Percentiles rank a stretch among this genome's conserved stretches.
Conservation (phyloP, 2,113 vertebrate genomes). For the Ailurus styani region DNA sequence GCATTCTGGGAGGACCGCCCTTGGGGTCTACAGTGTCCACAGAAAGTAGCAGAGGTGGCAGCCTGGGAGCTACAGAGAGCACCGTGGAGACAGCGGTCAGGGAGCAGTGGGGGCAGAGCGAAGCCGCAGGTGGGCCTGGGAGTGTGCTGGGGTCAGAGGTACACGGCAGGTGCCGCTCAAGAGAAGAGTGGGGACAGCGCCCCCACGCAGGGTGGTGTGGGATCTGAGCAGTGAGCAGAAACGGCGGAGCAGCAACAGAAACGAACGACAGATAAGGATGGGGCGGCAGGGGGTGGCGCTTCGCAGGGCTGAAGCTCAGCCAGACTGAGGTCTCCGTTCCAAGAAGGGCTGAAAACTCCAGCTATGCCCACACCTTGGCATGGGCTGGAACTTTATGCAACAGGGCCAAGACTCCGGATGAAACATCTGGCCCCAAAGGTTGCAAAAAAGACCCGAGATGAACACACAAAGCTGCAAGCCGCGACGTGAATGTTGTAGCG, state of each 20-base stretch:
- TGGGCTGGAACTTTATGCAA: no score
- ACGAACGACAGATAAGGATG: accelerated
- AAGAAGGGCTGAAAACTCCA: background rate
- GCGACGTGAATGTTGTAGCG: accelerated
- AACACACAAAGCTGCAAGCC: background rate
- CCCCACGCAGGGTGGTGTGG: background rate
- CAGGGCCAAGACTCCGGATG: background rate
- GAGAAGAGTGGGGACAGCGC: background rate
- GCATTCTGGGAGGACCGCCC: background rate
- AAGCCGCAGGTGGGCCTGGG: background rate
- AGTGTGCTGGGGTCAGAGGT: accelerated
- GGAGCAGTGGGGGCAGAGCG: no score
- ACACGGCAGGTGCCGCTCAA: accelerated
- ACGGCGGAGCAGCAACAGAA: accelerated
- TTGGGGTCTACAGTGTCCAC: background rate
- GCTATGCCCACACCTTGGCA: background rate
- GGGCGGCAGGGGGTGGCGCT: background rate
- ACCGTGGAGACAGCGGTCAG: background rate
- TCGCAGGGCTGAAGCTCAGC: background rate
- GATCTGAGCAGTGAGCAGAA: accelerated
- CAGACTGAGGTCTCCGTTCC: background rate
- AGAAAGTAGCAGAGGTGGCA: background rate
- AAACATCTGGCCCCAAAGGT: background rate
- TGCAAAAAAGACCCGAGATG: background rate
- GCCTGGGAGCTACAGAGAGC: background rate